A percentile compares a stretch with the other conserved stretches of the same genome.
Conservation (phyloP, 37 sponge, comb jelly and placozoan genomes). For the Bolinopsis microptera region DNA sequence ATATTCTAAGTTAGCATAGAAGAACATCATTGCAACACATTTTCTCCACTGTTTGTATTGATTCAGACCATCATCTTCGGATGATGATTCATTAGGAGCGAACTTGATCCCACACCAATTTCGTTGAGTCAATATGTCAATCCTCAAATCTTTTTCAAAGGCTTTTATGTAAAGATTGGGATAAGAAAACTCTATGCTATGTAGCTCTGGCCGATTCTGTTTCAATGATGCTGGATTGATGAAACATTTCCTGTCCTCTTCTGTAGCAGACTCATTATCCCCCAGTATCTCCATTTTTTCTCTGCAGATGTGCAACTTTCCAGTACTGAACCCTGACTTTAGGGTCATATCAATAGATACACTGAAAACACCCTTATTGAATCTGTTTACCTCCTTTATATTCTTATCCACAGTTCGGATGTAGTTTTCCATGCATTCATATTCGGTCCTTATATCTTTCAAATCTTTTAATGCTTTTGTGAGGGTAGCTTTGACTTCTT, state of each 20-base stretch:
- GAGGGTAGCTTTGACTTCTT: background rate
- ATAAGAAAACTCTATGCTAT: slow-evolving; percentile 4
- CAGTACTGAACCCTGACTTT: background rate
- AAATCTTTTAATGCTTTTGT: slow-evolving; percentile 43
- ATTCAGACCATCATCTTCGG: background rate
- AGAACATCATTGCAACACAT: slow-evolving; percentile 38
- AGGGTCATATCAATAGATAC: slow-evolving; percentile 19
- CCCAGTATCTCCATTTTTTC: slow-evolving; percentile 40
- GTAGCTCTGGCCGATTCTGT: background rate
- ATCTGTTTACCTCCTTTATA: background rate
- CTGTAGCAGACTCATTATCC: background rate
- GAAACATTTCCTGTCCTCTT: background rate
- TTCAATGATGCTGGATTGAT: slow-evolving; percentile 26
- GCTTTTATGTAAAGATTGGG: slow-evolving; percentile 53
- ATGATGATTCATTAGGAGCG: background rate
- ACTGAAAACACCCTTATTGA: background rate
- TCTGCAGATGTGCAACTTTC: background rate
- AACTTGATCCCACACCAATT: slow-evolving; percentile 19
- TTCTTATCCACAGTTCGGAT: slow-evolving; percentile 36
- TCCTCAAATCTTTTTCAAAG: background rate
- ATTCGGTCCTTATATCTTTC: slow-evolving; percentile 18
- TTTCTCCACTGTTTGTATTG: background rate
- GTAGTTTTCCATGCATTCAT: slow-evolving; percentile 57
- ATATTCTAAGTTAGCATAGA: slow-evolving; percentile 51
- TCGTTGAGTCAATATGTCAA: slow-evolving; percentile 34